phyloP scores from a whole-genome alignment of 2,113 vertebrate species.

The Triplophysa siluroides region DNA sequence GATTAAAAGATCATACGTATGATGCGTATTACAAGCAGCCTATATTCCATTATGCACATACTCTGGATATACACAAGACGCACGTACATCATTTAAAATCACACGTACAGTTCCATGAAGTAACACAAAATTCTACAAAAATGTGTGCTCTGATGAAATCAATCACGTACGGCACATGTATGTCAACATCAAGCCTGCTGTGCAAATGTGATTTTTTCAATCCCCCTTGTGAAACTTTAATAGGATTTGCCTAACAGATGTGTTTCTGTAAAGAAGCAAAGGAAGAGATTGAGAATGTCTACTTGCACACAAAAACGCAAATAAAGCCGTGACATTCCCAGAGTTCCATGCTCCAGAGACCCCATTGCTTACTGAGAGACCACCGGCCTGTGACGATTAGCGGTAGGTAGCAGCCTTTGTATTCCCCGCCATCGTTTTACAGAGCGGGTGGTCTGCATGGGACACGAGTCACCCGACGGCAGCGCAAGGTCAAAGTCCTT shows the following conservation, averaged over 20 bases:
- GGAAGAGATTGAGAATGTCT: background rate
- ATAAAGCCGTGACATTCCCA: slow-evolving; percentile 16
- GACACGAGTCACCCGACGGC: background rate
- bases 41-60: slow-evolving; percentile 10
- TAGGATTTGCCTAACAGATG: too few species aligned
- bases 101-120: background rate
- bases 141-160: background rate
- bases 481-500: slow-evolving; percentile 18
- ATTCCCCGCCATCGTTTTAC: background rate
- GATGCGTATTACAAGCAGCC: background rate
- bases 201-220: too few species aligned
- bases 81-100: background rate
- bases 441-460: background rate
- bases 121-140: background rate
- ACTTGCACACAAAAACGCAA: background rate
- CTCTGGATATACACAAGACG: background rate
- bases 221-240: background rate
- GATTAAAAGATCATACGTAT: slow-evolving; percentile 31
- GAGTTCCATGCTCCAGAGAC: slow-evolving; percentile 8
- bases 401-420: background rate
- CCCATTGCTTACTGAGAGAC: slow-evolving; percentile 18
- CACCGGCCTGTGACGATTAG: slow-evolving; percentile 8
- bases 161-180: background rate
- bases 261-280: background rate
- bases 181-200: background rate